A percentile compares a stretch with the other conserved stretches of the same genome.
Conservation (phyloP, 2,113 vertebrate species). For the Riparia riparia region DNA sequence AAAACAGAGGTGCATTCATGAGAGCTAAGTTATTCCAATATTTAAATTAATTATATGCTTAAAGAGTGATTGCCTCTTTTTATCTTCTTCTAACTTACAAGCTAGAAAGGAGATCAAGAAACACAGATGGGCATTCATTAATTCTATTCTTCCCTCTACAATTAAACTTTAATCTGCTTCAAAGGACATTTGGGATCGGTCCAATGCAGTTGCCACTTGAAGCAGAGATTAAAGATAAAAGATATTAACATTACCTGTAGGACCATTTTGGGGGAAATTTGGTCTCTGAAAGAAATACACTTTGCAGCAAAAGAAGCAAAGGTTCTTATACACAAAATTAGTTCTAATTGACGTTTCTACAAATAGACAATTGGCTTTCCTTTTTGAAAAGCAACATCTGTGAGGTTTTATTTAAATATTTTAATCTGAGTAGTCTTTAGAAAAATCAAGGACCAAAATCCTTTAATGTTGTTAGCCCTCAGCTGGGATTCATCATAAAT, state of each 20-base stretch:
- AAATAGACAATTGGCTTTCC: background rate
- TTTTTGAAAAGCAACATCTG: background rate
- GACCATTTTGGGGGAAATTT: background rate
- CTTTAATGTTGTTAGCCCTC: background rate
- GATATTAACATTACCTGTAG: background rate
- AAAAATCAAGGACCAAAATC: background rate
- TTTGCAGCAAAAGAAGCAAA: background rate
- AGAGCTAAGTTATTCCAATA: constrained; percentile 58
- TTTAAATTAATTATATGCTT: constrained; percentile 67
- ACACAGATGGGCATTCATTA: constrained; percentile 53
- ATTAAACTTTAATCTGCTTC: constrained; percentile 52
- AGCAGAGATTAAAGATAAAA: background rate
- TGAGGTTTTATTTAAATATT: background rate
- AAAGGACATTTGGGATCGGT: constrained; percentile 36
- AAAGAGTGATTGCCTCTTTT: constrained; percentile 59
- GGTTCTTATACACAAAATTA: background rate
- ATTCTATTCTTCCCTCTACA: constrained; percentile 29
- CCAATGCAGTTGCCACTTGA: constrained; percentile 1
- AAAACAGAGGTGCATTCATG: constrained; percentile 15
- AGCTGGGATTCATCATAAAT: background rate
- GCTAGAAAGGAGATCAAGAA: constrained; percentile 41
- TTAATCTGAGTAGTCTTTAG: background rate
- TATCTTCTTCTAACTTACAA: constrained; percentile 51
- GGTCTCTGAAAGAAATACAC: background rate
- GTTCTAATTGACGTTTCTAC: background rate